Conservation (phyloP, 2,797 vertebrate genomes). For the Sternotherus odoratus region DNA sequence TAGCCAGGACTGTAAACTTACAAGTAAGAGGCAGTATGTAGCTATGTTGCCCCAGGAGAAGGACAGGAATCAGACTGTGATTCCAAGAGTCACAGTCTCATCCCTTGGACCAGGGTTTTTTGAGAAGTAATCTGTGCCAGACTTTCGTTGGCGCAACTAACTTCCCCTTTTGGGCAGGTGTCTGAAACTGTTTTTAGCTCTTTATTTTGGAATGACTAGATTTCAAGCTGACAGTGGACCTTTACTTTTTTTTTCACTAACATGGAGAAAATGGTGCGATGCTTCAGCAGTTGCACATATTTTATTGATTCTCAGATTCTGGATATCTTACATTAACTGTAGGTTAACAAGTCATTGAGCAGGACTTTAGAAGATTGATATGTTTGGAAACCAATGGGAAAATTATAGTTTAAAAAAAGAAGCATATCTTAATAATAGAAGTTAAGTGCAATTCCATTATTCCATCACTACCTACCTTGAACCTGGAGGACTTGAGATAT, state of each 20-base stretch:
- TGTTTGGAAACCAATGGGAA: not conserved
- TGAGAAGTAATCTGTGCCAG: not conserved
- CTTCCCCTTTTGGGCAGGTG: not conserved
- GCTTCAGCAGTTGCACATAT: not conserved
- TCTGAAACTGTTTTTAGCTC: not conserved
- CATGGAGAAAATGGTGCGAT: not conserved
- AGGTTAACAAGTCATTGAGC: not conserved
- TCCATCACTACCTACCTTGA: conserved; percentile 86
- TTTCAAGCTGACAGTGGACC: not conserved
- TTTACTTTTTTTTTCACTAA: not conserved
- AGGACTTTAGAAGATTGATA: not conserved
- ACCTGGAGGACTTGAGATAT: conserved; percentile 91
- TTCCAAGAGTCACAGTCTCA: not conserved
- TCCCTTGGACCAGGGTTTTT: not conserved
- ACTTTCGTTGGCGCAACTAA: not conserved
- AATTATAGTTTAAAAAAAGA: not conserved
- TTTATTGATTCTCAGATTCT: not conserved
- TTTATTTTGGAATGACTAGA: not conserved
- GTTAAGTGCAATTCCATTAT: conserved; percentile 28
- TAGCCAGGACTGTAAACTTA: not conserved
- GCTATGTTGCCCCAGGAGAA: not conserved
- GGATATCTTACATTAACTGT: not conserved
- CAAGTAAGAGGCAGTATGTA: not conserved
- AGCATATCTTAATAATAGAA: not conserved
- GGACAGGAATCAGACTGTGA: not conserved